A percentile compares a stretch with the other conserved stretches of the same genome.
These are phyloP conservation scores for Lepus europaeus DNA, from an alignment of 2,113 vertebrate genomes.

Conservation along the genomic window DNA sequence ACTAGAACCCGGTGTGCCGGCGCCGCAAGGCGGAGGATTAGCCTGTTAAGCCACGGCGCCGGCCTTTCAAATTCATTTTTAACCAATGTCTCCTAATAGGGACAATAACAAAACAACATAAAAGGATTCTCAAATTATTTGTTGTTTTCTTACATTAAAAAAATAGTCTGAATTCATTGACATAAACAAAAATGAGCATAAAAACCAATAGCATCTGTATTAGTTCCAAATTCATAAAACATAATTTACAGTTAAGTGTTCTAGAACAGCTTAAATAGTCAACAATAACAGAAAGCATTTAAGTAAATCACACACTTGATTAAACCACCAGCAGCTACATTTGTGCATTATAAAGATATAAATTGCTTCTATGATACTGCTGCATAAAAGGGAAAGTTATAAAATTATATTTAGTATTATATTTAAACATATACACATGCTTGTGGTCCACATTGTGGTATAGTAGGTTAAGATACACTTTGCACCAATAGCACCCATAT, in stretches of 20 bases:
- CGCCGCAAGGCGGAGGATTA: too few relatives aligned
- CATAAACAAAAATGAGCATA: slow-evolving; percentile 28
- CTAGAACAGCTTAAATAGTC: neutral
- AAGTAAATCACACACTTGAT: slow-evolving; percentile 13
- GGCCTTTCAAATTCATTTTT: slow-evolving; percentile 37
- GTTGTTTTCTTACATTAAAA: neutral
- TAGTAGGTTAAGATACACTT: too few relatives aligned
- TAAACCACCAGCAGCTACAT: neutral
- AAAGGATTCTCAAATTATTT: neutral
- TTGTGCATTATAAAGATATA: slow-evolving; percentile 27
- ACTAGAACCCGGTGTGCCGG: too few relatives aligned
- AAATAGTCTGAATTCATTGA: neutral
- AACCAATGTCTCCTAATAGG: neutral
- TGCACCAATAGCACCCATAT: too few relatives aligned
- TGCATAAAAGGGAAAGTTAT: neutral
- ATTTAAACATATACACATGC: neutral
- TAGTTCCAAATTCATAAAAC: slow-evolving; percentile 51
- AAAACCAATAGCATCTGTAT: neutral
- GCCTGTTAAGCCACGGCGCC: too few relatives aligned
- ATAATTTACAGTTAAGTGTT: slow-evolving; percentile 5
- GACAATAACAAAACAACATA: neutral
- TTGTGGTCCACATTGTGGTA: too few relatives aligned
- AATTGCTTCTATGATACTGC: neutral
- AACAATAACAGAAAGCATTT: neutral
- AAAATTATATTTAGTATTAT: neutral